Conservation (phyloP, 2,113 vertebrate genomes). For the Ibidorhyncha struthersii region DNA sequence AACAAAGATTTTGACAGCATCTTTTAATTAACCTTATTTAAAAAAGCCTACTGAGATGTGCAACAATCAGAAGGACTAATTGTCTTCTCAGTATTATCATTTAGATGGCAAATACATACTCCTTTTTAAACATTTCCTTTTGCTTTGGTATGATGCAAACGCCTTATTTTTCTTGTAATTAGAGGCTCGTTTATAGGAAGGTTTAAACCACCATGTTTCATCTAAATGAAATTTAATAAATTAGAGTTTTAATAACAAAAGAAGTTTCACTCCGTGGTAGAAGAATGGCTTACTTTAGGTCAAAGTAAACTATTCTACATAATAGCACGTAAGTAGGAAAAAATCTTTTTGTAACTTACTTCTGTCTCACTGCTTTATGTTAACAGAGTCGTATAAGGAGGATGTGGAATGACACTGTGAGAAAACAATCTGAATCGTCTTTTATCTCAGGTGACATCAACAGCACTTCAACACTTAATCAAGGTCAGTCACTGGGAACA, state of each 20-base stretch:
- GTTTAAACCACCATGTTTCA: neutral
- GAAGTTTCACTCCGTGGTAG: neutral
- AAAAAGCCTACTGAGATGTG: conserved; percentile 66
- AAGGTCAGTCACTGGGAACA: conserved; percentile 93
- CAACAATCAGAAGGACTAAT: conserved; percentile 69
- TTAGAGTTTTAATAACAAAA: neutral
- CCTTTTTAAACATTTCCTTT: conserved; percentile 30
- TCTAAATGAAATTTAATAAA: neutral
- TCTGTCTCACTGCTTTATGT: conserved; percentile 72
- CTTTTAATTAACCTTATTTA: conserved; percentile 73
- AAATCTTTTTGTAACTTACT: neutral
- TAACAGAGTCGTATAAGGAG: conserved; percentile 99
- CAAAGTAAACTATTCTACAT: neutral
- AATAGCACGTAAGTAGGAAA: neutral
- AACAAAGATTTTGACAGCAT: conserved; percentile 66
- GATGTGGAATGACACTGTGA: conserved; percentile 99
- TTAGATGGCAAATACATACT: conserved; percentile 46
- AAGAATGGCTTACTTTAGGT: neutral
- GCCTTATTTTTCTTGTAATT: neutral
- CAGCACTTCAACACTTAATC: conserved; percentile 99
- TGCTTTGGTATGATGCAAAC: neutral
- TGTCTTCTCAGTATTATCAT: conserved; percentile 63
- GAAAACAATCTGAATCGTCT: conserved; percentile 99
- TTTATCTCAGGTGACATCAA: conserved; percentile 99
- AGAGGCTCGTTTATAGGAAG: neutral